phyloP scores from a whole-genome alignment of 2,888 invertebrate species.

The Drosophila cognata region DNA sequence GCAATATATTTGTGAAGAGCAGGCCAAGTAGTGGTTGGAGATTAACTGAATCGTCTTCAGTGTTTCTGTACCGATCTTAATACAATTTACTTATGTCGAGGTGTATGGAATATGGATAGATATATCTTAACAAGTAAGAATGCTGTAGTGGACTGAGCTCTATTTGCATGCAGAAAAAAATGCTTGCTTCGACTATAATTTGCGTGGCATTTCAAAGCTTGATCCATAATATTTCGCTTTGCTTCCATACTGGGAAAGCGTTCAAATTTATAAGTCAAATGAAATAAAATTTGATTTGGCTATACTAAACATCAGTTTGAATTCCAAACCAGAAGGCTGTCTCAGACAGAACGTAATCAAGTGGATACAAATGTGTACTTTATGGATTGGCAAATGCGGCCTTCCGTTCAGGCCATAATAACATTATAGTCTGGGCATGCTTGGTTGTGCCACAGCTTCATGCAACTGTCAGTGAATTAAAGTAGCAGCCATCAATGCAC shows the following conservation, averaged over 20 bases:
- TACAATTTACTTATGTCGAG: too few relatives aligned
- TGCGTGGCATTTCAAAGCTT: background rate
- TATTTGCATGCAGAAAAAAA: too few relatives aligned
- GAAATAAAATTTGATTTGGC: background rate
- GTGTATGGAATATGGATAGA: too few relatives aligned
- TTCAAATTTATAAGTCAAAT: background rate
- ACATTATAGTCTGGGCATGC: background rate
- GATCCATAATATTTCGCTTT: background rate
- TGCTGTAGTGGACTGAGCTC: too few relatives aligned
- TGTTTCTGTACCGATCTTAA: too few relatives aligned
- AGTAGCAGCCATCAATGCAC: constrained; percentile 3
- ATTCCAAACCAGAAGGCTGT: background rate
- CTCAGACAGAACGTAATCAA: background rate
- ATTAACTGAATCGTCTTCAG: too few relatives aligned
- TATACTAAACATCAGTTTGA: background rate
- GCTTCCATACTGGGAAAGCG: background rate
- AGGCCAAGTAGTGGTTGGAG: too few relatives aligned
- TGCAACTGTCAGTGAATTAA: background rate
- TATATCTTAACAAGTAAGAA: too few relatives aligned
- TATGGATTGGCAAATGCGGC: background rate
- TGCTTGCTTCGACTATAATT: background rate
- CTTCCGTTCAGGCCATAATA: background rate
- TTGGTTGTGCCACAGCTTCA: background rate
- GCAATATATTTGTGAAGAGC: too few relatives aligned
- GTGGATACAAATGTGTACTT: background rate